These are phyloP conservation scores for Pelochelys cantorii DNA, from an alignment of 2,797 vertebrate genomes.

Conservation along the genomic window DNA sequence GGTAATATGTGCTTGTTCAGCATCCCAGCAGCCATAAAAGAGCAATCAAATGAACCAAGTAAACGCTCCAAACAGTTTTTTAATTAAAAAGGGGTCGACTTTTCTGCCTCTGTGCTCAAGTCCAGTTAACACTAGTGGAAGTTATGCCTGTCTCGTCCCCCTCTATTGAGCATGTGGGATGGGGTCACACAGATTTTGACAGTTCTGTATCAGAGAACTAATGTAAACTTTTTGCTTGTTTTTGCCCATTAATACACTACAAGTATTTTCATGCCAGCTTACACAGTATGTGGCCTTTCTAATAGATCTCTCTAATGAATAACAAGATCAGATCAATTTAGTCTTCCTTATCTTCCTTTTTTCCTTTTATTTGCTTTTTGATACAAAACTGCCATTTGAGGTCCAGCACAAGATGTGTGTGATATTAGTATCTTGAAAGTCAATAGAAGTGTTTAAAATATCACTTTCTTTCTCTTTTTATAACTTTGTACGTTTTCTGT, in stretches of 20 bases:
- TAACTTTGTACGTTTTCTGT: not conserved
- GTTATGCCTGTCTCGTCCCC: not conserved
- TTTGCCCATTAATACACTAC: not conserved
- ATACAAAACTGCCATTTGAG: not conserved
- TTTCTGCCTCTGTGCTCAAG: not conserved
- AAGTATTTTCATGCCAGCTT: not conserved
- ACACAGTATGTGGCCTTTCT: rapidly evolving
- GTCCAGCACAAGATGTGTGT: not conserved
- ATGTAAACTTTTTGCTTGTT: not conserved
- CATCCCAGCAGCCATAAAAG: not conserved
- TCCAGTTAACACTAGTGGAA: not conserved
- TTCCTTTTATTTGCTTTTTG: not conserved
- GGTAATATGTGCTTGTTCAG: rapidly evolving
- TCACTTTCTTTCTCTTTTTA: not conserved
- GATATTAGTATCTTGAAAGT: constrained; percentile 8
- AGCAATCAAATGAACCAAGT: not conserved
- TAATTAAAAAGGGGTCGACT: not conserved
- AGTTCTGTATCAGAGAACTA: not conserved
- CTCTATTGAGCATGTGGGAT: not conserved
- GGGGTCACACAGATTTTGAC: not conserved
- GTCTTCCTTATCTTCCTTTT: not conserved
- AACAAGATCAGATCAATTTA: not conserved
- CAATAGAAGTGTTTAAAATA: not conserved
- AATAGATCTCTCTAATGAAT: not conserved
- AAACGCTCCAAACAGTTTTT: not conserved